A percentile compares a stretch with the other conserved stretches of the same genome.
Evolutionary conservation across 2,888 invertebrate genomes (phyloP).

Genomic region (Aporophyla nigra): DNA sequence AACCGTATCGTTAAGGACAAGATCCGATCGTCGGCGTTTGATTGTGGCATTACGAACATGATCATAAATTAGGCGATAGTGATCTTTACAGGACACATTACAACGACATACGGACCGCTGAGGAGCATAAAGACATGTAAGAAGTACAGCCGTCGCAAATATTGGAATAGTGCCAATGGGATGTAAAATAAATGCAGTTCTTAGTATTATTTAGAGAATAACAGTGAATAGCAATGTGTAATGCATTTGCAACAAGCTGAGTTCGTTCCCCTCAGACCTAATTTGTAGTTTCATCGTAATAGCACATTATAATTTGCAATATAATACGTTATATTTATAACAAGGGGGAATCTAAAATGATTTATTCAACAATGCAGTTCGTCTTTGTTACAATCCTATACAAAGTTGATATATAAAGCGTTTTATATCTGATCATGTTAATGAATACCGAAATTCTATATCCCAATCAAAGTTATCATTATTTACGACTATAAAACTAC

Average conservation of each 20-base stretch:
- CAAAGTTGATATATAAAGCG: constrained; percentile 35
- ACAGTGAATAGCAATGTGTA: constrained; percentile 52
- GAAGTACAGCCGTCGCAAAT: constrained; percentile 47
- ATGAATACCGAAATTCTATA: constrained; percentile 45
- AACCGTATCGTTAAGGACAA: constrained; percentile 57
- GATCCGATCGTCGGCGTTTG: constrained; percentile 70
- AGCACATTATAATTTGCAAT: constrained; percentile 15
- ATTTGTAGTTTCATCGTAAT: constrained; percentile 33
- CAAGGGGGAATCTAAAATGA: neutral
- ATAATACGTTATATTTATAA: constrained; percentile 1
- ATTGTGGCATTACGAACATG: constrained; percentile 73
- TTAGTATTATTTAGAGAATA: constrained; percentile 59
- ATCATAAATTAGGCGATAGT: constrained; percentile 84
- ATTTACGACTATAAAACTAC: constrained; percentile 48
- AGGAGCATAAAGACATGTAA: constrained; percentile 54
- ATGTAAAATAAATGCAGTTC: constrained; percentile 58
- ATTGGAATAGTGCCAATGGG: constrained; percentile 59
- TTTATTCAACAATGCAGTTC: constrained; percentile 4
- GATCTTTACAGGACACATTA: constrained; percentile 77
- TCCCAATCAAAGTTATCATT: constrained; percentile 34
- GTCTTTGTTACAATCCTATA: constrained; percentile 36
- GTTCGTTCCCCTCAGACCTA: constrained; percentile 48
- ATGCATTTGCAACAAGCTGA: constrained; percentile 37
- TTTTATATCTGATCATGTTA: constrained; percentile 32
- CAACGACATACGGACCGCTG: constrained; percentile 66